These are phyloP conservation scores for Melopsittacus undulatus DNA, from an alignment of 2,797 vertebrate genomes.

Conservation along the genomic window DNA sequence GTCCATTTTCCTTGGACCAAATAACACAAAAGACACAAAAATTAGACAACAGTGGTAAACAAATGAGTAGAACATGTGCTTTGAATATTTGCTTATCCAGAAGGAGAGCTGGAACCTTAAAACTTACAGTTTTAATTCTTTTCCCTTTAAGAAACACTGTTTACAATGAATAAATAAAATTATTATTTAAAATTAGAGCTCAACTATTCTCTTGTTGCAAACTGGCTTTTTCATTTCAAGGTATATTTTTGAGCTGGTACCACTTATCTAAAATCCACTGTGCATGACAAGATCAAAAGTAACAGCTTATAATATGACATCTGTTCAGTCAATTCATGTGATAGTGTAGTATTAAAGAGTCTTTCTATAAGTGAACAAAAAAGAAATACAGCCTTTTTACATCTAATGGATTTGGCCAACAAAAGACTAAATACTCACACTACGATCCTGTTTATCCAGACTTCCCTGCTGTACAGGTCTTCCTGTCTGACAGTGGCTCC, in stretches of 20 bases:
- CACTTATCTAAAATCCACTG: constrained; percentile 2
- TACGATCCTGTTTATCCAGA: constrained; percentile 16
- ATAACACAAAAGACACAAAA: neutral
- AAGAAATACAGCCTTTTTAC: constrained; percentile 2
- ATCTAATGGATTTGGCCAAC: neutral
- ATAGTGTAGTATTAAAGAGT: neutral
- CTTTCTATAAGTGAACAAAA: constrained; percentile 3
- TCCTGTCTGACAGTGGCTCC: constrained; percentile 7
- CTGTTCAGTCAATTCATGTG: neutral
- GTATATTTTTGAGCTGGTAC: neutral
- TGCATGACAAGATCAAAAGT: constrained; percentile 7
- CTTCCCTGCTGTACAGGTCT: neutral
- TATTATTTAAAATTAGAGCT: neutral
- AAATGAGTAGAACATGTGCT: neutral
- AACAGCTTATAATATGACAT: neutral
- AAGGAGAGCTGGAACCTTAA: neutral
- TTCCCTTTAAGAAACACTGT: neutral
- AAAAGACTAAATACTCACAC: neutral
- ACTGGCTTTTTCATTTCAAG: neutral
- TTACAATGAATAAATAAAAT: neutral
- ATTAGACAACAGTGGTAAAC: neutral
- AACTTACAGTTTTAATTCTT: neutral
- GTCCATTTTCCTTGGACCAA: neutral
- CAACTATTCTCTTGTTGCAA: neutral
- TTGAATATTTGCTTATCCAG: neutral